Base-by-base conservation (phyloP, 2,113 vertebrate genomes). In the Bettongia penicillata region DNA sequence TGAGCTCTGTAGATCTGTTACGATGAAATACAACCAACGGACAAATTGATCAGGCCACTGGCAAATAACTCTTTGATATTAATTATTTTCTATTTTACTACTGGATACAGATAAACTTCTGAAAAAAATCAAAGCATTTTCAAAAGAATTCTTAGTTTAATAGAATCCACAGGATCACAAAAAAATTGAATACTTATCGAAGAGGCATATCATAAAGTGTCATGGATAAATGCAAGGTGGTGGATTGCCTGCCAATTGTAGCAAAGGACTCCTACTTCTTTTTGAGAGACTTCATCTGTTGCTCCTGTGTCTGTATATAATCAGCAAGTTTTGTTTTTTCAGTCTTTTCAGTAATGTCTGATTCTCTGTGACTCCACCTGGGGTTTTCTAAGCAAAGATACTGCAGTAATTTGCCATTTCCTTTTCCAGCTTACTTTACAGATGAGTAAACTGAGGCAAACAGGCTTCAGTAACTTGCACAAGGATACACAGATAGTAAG, bases 1-100 rank as follows among this genome's bases (percentile, higher is more conserved):
- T 98, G 96, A 22, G 99, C 92, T 93, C 98, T 98, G 28, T 98
- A 99, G 0, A 92, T 0, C 99, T 99, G 97, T 1, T 96, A 97
- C 90, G 93, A 55, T 0, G 93, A 92, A 1, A 96, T 12, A 84
- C 0, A 50, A 89, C 43, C 26, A 95, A 28, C 92, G 0, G 8
- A 0, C 2, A 43, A 51, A 24, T 68, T 10, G 12, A 91, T 22
- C 28, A 91, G 51, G 25, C 16, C 22, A 2, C 37, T 51, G 24
- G 0, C 53, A 12, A 51, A 51, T 23, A 24, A 53, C 48, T 48
- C 48, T 48, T 48, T 48, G 48, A 48, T 48, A 48, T 2, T 48
- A 48, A 48, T 2, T 3, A 48, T 48, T 48, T 48, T 2, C 48
- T 2, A 48, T 48, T 48, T 3, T 48, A 3, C 48, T 48, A 48